Evolutionary conservation across 2,113 vertebrate genomes (phyloP).

Genomic region (Antechinus flavipes): DNA sequence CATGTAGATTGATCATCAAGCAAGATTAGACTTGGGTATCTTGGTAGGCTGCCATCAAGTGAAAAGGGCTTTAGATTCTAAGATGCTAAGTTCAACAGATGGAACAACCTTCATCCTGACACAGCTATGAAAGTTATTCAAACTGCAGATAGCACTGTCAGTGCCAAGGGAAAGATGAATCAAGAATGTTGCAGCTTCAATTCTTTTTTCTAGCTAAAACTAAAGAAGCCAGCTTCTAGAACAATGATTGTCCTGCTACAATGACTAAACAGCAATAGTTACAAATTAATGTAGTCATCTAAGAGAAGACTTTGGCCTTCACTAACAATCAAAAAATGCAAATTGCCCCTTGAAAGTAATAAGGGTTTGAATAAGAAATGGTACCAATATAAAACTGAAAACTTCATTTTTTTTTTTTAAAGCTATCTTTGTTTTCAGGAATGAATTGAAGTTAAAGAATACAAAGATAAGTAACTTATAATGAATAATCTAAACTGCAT

Average conservation of each 20-base stretch:
- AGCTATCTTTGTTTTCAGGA: neutral
- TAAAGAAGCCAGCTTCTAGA: neutral
- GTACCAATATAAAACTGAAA: neutral
- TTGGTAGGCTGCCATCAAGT: neutral
- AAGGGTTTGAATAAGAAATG: neutral
- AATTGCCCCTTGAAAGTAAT: neutral
- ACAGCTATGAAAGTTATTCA: neutral
- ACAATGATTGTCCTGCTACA: neutral
- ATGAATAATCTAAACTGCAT: neutral
- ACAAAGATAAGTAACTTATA: neutral
- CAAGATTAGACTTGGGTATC: neutral
- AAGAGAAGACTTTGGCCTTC: neutral
- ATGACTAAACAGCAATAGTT: neutral
- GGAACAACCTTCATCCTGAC: neutral
- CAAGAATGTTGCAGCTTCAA: neutral
- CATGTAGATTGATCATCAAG: neutral
- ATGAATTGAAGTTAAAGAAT: neutral
- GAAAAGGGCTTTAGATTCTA: neutral
- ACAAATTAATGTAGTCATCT: neutral
- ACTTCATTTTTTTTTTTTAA: neutral
- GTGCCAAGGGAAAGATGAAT: neutral
- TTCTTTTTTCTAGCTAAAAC: neutral
- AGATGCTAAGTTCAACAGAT: neutral
- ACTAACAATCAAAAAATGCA: neutral
- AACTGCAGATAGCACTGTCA: fast-evolving